A percentile compares a stretch with the other conserved stretches of the same genome.
phyloP scores from a whole-genome alignment of 2,113 vertebrate species.

The Heterotis niloticus region DNA sequence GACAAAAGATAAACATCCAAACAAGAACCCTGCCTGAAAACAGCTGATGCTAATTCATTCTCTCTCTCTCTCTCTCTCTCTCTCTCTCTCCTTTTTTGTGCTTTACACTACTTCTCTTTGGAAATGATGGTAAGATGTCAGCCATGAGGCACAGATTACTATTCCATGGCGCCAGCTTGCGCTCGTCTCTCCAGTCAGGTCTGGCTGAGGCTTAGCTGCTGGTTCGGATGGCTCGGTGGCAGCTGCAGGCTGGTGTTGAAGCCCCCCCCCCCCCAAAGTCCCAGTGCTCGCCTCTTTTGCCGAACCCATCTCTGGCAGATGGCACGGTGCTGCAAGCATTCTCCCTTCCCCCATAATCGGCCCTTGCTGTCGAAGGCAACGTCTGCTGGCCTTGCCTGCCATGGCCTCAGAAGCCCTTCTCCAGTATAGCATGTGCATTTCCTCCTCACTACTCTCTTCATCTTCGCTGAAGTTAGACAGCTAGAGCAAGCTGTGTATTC shows the following conservation, averaged over 20 bases:
- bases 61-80: too few species aligned
- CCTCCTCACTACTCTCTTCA: not conserved
- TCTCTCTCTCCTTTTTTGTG: too few species aligned
- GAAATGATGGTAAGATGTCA: too few species aligned
- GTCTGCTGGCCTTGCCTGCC: conserved; percentile 86
- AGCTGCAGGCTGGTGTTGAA: conserved; percentile 84
- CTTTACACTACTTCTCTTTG: too few species aligned
- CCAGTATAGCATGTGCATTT: not conserved
- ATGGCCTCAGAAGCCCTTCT: conserved; percentile 45
- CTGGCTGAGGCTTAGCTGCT: conserved; percentile 24
- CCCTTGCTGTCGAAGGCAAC: conserved; percentile 87
- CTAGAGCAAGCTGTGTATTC: too few species aligned
- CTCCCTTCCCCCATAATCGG: conserved; percentile 84
- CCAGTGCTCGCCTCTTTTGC: conserved; percentile 47
- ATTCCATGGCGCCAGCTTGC: not conserved
- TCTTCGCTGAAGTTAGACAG: too few species aligned
- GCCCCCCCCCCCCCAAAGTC: conserved; percentile 75
- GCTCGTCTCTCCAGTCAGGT: conserved; percentile 22
- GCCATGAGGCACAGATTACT: too few species aligned
- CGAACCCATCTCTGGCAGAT: conserved; percentile 74
- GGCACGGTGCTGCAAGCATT: conserved; percentile 76
- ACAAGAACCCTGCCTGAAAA: not conserved
- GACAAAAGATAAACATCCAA: not conserved
- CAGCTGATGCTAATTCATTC: not conserved
- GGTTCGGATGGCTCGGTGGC: conserved; percentile 76